phyloP scores from a whole-genome alignment of 2,888 invertebrate genomes.

The Notocelia uddmanniana region DNA sequence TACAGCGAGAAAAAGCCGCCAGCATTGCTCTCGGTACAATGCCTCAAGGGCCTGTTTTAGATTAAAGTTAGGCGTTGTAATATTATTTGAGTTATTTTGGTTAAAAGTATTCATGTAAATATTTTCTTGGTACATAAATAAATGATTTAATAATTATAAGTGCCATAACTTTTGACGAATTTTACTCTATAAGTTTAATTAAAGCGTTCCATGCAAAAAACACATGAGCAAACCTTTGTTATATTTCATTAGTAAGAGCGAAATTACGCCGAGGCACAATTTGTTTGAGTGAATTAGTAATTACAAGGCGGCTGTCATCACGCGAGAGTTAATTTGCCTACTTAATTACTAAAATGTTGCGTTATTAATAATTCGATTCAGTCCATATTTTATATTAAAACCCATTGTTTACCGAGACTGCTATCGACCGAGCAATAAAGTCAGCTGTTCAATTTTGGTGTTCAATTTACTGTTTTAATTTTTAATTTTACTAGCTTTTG shows the following conservation, averaged over 20 bases:
- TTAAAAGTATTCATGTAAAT: too few relatives aligned
- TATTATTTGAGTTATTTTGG: too few relatives aligned
- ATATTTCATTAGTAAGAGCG: conserved; percentile 31
- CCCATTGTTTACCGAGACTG: conserved; percentile 2
- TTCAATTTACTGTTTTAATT: not conserved
- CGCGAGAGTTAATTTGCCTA: conserved; percentile 41
- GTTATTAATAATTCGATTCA: conserved; percentile 38
- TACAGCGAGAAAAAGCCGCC: too few relatives aligned
- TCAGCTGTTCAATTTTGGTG: not conserved
- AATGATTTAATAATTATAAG: too few relatives aligned
- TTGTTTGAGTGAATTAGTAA: conserved; percentile 45
- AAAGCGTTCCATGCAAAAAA: not conserved
- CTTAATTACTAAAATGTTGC: conserved; percentile 40
- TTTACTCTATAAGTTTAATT: not conserved
- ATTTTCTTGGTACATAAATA: too few relatives aligned
- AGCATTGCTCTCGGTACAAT: too few relatives aligned
- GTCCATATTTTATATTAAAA: conserved; percentile 18
- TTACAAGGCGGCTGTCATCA: conserved; percentile 44
- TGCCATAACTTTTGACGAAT: too few relatives aligned
- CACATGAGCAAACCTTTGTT: conserved; percentile 17
- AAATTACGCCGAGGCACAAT: conserved; percentile 41
- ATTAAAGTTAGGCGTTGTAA: too few relatives aligned
- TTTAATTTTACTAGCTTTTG: too few relatives aligned
- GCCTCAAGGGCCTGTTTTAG: too few relatives aligned
- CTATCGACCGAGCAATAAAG: not conserved